Evolutionary conservation across 2,113 vertebrate species (phyloP).

Genomic region (Elanoides forficatus): DNA sequence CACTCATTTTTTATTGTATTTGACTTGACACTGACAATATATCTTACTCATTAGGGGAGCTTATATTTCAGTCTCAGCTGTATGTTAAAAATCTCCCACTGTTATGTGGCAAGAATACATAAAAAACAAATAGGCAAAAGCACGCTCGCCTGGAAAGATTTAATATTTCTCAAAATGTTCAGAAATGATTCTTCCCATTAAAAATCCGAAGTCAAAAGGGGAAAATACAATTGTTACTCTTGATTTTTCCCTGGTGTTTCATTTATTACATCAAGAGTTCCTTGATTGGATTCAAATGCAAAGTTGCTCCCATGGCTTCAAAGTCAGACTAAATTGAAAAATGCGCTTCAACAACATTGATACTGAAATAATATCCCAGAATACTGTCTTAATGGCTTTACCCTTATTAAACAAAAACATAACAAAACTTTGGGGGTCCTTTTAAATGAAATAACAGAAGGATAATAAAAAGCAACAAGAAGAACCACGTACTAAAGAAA

Average conservation of each 20-base stretch:
- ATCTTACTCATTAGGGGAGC: conserved; percentile 61
- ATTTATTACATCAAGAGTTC: conserved; percentile 59
- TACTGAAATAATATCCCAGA: conserved; percentile 38
- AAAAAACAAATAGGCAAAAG: conserved; percentile 37
- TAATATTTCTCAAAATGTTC: conserved; percentile 35
- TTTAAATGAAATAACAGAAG: neutral
- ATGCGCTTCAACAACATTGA: conserved; percentile 20
- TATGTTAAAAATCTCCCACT: conserved; percentile 61
- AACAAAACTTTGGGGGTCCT: conserved; percentile 42
- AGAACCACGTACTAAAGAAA: neutral
- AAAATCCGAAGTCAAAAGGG: conserved; percentile 54
- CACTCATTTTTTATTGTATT: conserved; percentile 59
- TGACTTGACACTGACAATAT: conserved; percentile 60
- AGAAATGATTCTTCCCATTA: conserved; percentile 49
- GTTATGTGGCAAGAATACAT: conserved; percentile 36
- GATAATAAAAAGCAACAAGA: neutral
- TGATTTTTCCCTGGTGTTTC: conserved; percentile 60
- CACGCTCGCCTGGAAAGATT: neutral
- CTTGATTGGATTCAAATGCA: conserved; percentile 65
- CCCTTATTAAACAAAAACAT: conserved; percentile 32
- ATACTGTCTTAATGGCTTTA: conserved; percentile 9
- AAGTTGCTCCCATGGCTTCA: conserved; percentile 61
- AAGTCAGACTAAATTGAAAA: conserved; percentile 62
- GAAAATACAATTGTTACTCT: conserved; percentile 57
- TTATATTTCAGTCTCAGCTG: conserved; percentile 60